These are phyloP conservation scores for Zootoca vivipara DNA, from an alignment of 2,113 vertebrate genomes.

Conservation along the genomic window DNA sequence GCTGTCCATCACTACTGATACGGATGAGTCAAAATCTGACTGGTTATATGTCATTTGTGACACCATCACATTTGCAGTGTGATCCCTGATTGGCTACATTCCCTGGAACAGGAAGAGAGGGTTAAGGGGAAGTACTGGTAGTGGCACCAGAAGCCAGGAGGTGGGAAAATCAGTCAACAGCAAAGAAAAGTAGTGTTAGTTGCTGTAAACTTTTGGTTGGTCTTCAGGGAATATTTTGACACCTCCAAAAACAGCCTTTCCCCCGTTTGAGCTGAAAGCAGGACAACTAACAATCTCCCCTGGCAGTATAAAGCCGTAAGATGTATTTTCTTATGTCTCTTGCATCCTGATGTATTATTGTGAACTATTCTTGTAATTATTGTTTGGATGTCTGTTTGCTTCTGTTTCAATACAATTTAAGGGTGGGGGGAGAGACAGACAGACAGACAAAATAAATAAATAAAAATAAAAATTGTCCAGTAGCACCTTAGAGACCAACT, in stretches of 20 bases:
- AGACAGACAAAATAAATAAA: too few species aligned
- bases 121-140: neutral
- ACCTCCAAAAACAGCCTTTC: neutral
- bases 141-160: neutral
- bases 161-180: neutral
- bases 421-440: too few species aligned
- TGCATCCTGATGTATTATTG: too few species aligned
- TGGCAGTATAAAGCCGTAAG: neutral
- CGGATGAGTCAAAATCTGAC: neutral
- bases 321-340: too few species aligned
- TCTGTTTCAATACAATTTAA: too few species aligned
- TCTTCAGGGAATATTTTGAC: neutral
- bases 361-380: too few species aligned
- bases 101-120: neutral
- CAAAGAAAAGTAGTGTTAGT: neutral
- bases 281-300: too few species aligned
- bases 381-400: too few species aligned
- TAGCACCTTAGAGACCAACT: too few species aligned
- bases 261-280: neutral
- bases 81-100: neutral
- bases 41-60: neutral
- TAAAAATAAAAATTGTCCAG: too few species aligned
- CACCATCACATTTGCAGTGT: neutral
- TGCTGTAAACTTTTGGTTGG: too few species aligned
- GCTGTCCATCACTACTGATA: neutral